Conservation (phyloP, 2,113 vertebrate genomes). For the Aleadryas rufinucha region DNA sequence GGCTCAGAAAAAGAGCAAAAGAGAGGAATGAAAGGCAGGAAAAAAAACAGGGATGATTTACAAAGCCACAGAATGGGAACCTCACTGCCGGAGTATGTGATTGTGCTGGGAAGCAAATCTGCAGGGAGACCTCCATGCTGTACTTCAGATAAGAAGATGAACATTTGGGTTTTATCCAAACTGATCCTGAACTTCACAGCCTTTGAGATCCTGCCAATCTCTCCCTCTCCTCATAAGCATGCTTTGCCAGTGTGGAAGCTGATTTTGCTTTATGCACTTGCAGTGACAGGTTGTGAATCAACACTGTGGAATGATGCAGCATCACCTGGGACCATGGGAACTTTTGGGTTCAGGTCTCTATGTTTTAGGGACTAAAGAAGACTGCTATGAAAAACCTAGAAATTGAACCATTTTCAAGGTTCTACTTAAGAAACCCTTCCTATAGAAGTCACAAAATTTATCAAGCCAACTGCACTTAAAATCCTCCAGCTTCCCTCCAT, state of each 20-base stretch:
- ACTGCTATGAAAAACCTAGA: background rate
- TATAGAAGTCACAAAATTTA: background rate
- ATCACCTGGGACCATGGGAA: background rate
- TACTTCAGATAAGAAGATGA: constrained; percentile 9
- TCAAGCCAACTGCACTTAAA: background rate
- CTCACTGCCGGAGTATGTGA: background rate
- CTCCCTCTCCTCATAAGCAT: background rate
- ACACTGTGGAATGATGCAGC: background rate
- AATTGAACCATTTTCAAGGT: background rate
- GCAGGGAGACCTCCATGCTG: background rate
- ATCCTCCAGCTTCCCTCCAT: background rate
- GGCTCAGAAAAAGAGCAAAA: background rate
- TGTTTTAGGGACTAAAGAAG: background rate
- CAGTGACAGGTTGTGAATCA: background rate
- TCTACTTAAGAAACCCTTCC: background rate
- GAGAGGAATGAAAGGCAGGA: background rate
- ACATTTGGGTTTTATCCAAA: background rate
- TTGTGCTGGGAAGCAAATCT: background rate
- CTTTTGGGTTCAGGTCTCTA: background rate
- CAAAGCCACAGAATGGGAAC: background rate
- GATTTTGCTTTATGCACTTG: background rate
- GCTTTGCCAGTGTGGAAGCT: background rate
- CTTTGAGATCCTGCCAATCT: background rate
- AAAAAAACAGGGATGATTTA: background rate
- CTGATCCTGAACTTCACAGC: background rate